Evolutionary conservation across 35 echinoderm and acorn worm genomes (phyloP).

Genomic region (Antedon bifida): DNA sequence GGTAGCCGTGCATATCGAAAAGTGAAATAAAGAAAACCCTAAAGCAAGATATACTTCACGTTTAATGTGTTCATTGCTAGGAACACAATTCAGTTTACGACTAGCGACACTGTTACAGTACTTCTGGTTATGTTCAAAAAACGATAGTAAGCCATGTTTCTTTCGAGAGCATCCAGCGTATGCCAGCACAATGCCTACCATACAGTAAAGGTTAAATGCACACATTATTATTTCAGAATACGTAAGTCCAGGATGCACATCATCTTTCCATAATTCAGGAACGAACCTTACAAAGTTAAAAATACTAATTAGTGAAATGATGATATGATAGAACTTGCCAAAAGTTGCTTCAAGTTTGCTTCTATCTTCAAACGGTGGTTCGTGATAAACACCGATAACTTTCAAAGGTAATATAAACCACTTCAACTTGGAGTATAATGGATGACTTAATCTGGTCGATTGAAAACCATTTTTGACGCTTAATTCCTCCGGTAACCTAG

Average conservation of each 20-base stretch:
- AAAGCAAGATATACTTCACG: not conserved
- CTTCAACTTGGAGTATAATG: not conserved
- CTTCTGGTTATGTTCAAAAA: not conserved
- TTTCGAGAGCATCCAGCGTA: not conserved
- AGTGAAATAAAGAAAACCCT: not conserved
- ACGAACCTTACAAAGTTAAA: not conserved
- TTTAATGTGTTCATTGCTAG: not conserved
- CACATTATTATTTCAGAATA: not conserved
- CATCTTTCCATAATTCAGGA: not conserved
- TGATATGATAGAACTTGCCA: not conserved
- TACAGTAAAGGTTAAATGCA: not conserved
- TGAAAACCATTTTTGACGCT: no score
- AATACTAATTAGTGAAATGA: not conserved
- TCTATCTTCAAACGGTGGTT: not conserved
- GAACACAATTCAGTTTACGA: not conserved
- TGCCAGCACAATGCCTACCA: not conserved
- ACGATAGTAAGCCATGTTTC: not conserved
- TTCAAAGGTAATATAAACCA: not conserved
- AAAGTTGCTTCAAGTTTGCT: not conserved
- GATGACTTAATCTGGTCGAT: not conserved
- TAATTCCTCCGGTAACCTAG: no score
- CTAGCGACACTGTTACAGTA: not conserved
- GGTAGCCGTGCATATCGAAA: not conserved
- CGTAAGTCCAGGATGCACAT: not conserved
- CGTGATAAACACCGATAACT: not conserved